Conservation (phyloP, 2,797 vertebrate species). For the Lithobates pipiens region DNA sequence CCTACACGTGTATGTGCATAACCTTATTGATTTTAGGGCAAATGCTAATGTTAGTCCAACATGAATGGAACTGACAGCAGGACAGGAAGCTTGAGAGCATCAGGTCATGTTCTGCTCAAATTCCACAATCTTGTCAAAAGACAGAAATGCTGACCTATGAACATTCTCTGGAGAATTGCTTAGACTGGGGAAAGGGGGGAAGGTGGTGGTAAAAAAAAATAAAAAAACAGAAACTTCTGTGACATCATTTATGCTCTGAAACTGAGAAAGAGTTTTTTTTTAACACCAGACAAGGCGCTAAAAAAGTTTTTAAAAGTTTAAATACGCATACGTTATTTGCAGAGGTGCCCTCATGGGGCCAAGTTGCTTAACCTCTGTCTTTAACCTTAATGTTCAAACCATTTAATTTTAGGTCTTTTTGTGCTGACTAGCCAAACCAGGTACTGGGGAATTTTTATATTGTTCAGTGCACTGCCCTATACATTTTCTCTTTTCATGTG, state of each 20-base stretch:
- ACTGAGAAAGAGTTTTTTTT: no score
- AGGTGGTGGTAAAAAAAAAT: not conserved
- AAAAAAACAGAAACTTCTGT: not conserved
- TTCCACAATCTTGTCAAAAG: not conserved
- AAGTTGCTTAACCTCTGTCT: no score
- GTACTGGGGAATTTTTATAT: no score
- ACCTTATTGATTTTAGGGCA: slow-evolving; percentile 70
- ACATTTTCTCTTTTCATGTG: no score
- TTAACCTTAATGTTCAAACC: no score
- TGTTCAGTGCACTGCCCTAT: no score
- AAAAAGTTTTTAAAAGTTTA: no score
- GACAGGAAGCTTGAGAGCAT: slow-evolving; percentile 67
- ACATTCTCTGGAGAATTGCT: not conserved
- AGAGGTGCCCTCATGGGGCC: no score
- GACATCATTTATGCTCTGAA: no score
- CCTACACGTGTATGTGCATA: slow-evolving; percentile 67
- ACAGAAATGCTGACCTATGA: slow-evolving; percentile 53
- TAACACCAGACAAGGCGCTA: not conserved
- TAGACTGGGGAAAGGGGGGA: not conserved
- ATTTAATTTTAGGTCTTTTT: no score
- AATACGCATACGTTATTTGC: no score
- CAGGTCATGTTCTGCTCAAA: slow-evolving; percentile 57
- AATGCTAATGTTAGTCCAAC: slow-evolving; percentile 62
- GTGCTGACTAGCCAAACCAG: no score
- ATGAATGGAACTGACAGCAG: slow-evolving; percentile 67